Base-by-base conservation (phyloP, 2,797 vertebrate genomes). In the Tinamus major region DNA sequence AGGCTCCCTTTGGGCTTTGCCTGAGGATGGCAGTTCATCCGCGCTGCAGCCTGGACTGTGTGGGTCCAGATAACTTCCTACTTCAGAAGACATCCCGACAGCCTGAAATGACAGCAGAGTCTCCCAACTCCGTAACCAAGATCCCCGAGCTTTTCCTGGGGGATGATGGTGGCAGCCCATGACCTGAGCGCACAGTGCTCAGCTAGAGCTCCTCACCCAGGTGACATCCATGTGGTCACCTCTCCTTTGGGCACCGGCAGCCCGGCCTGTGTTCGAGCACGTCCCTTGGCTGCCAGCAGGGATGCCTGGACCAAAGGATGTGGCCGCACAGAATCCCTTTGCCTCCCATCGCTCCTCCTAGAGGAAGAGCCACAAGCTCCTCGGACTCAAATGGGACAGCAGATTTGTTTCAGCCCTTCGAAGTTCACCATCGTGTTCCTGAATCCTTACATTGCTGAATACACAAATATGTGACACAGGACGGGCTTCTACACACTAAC, bases 351-450 rank as follows among this genome's bases (percentile, higher is more conserved):
- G 68, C 13, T 75, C 13, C 7, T 90, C 70, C 35, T 51, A 82
- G 48, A 53, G 37, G 39, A 77, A 24, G 18, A 33, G 7, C 24
- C 33, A 88, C 48, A 88, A 70, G 17, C 35, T 93, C 46, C 91
- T 83, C 67, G 72, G 49, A 88, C 72, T 18, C 16, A 90, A 93
- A 90, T 19, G 44, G 18, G 26, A 35, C 55, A 89, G 46, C 15
- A 2, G 58, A 58, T 42, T 61, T 85, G 26, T 35, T 20, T 55
- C 58, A 75, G 56, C 16, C 63, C 51, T 84, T 67, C 46, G 2
- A 63, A 86, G 10, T 68, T 90, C 65, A 65, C 11, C 3, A 21
- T 49, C 64, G 91, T 41, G 39, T 67, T 61, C 46, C 41, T 39
- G 46, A 79, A 74, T 75, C 49, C 20, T 87, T 44, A 62, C 87